Evolutionary conservation across 2,797 vertebrate species (phyloP).

Genomic region (Melanotaenia boesemani): DNA sequence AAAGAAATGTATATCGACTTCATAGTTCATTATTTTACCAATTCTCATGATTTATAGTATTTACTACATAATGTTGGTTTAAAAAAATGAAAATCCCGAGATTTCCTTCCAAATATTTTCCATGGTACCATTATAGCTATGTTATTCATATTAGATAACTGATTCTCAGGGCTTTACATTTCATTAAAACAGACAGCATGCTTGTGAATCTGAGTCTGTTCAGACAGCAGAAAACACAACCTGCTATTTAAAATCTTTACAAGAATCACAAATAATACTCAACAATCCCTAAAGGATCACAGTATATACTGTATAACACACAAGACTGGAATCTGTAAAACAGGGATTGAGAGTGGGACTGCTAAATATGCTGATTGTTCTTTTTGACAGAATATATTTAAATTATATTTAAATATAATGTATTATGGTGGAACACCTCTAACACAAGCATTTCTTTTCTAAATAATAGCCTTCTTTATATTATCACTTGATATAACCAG

Average conservation of each 20-base stretch:
- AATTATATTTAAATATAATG: not conserved
- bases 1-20: not conserved
- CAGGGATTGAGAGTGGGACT: too few relatives aligned
- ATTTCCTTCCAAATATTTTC: not conserved
- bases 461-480: not conserved
- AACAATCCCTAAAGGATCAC: not conserved
- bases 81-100: slow-evolving; percentile 37
- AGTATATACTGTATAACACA: not conserved
- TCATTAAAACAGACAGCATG: not conserved
- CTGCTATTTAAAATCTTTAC: too few relatives aligned
- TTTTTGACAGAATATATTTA: not conserved
- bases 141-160: not conserved
- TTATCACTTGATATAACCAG: not conserved
- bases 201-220: not conserved
- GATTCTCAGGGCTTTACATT: not conserved
- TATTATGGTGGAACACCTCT: not conserved
- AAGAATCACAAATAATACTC: not conserved
- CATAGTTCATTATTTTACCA: not conserved
- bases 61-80: slow-evolving; percentile 7
- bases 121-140: not conserved
- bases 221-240: not conserved
- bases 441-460: not conserved
- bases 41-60: not conserved
- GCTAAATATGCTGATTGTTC: not conserved
- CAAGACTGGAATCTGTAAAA: not conserved